Evolutionary conservation across 2,888 invertebrate genomes (phyloP).

Genomic region (Cactoblastis cactorum): DNA sequence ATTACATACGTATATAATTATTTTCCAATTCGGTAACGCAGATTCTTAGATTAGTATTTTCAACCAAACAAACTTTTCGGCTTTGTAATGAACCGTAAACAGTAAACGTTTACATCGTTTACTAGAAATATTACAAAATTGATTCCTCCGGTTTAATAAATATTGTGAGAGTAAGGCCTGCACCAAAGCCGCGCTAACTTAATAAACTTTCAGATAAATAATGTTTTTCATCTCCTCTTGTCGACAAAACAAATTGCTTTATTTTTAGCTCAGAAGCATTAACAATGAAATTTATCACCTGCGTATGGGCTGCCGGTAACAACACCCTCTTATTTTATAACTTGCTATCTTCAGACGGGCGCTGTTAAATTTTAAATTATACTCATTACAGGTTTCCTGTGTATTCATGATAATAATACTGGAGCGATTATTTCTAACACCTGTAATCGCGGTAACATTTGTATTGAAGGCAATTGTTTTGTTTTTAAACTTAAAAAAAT

Average conservation of each 20-base stretch:
- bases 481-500: too few species aligned
- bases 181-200: constrained; percentile 28
- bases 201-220: constrained; percentile 65
- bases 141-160: neutral
- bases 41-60: too few species aligned
- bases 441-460: too few species aligned
- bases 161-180: neutral
- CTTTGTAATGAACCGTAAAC: too few species aligned
- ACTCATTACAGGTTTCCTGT: neutral
- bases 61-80: too few species aligned
- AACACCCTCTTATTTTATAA: constrained; percentile 11
- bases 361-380: constrained; percentile 10
- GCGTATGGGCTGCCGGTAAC: constrained; percentile 48
- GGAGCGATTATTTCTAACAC: too few species aligned
- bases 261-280: constrained; percentile 63
- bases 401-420: too few species aligned
- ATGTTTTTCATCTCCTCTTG: constrained; percentile 73
- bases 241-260: constrained; percentile 69
- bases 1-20: too few species aligned
- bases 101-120: neutral
- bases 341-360: neutral
- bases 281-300: constrained; percentile 66
- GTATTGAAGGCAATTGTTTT: too few species aligned
- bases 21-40: too few species aligned
- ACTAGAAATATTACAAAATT: neutral